Base-by-base conservation (phyloP, 2,113 vertebrate genomes). In the Andinoacara biseriatus region DNA sequence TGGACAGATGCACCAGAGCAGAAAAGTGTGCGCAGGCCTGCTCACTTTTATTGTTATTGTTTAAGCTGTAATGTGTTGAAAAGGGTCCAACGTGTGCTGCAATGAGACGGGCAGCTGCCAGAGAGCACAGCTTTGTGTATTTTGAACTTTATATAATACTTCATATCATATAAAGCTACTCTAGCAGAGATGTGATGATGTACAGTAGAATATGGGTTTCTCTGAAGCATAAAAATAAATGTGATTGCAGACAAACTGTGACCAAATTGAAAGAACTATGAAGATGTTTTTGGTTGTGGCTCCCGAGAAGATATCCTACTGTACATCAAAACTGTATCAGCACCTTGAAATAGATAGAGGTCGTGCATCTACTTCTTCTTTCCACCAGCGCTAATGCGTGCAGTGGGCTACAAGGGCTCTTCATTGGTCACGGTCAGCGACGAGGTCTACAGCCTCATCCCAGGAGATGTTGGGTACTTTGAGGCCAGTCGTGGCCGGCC, bases 251-350 rank as follows among this genome's bases (percentile, higher is more conserved):
- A 31, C 24, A 72, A 72, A 72, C 43, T 29, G 49, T 29, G 65
- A 69, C 40, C 40, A 69, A 20, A 69, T 5, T 49, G 9, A 49
- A 69, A 49, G 29, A 24, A 29, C 10, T 49, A 24, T 29, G 15
- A 20, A 20, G 43, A 20, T 14, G 49, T 72, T 26, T 72, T 52
- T 72, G 46, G 67, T 31, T 20, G 17, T n/a, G 17, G 43, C 29
- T 69, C 43, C 24, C 49, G 24, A 29, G 49, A 5, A 0, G 2
- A 0, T 29, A 29, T 72, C 18, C 65, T 31, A 3, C 26, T 26
- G 26, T 26, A 0, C 65, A 72, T 52, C 65, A 49, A 69, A 69
- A 20, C 65, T 52, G 24, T 1, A 52, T n/a, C 24, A n/a, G 65
- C 65, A 69, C 43, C 31, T 31, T 20, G 65, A 31, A 0, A 52